These are phyloP conservation scores for Drosophila acutilabella DNA, from an alignment of 2,888 invertebrate genomes.

Conservation along the genomic window DNA sequence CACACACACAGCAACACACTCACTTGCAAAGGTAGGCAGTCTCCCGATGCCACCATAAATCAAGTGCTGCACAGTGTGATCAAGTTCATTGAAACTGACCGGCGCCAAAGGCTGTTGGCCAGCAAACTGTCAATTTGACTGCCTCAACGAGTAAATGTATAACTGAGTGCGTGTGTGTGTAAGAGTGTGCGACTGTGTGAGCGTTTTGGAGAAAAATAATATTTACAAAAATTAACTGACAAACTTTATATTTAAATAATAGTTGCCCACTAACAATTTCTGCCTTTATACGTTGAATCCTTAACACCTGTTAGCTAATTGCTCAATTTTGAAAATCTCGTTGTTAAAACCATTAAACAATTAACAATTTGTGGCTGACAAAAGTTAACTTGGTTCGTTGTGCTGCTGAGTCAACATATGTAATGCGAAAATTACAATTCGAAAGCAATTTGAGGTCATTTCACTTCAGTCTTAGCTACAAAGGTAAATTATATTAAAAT, in stretches of 20 bases:
- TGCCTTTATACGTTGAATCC: not conserved
- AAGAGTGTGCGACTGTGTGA: not conserved
- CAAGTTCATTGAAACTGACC: slow-evolving; percentile 40
- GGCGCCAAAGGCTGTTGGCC: slow-evolving; percentile 58
- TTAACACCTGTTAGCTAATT: not conserved
- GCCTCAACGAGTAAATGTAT: slow-evolving; percentile 13
- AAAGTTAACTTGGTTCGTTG: too few species aligned
- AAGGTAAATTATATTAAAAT: too few species aligned
- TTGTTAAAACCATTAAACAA: not conserved
- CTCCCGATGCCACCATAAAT: slow-evolving; percentile 63
- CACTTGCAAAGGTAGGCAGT: slow-evolving; percentile 35
- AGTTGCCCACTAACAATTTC: not conserved
- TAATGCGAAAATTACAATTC: too few species aligned
- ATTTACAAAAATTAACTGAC: not conserved
- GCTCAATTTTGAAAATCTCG: not conserved
- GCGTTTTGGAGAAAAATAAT: not conserved
- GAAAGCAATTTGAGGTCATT: too few species aligned
- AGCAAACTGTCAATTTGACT: slow-evolving; percentile 46
- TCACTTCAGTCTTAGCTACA: too few species aligned
- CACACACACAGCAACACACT: slow-evolving; percentile 5
- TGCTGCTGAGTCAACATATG: too few species aligned
- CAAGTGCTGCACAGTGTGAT: slow-evolving; percentile 65
- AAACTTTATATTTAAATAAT: not conserved
- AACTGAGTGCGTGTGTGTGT: not conserved
- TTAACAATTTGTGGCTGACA: too few species aligned